Percentiles rank a stretch among this genome's conserved stretches.
Conservation (phyloP, 2,888 invertebrate genomes). For the Drosophila koepferae region DNA sequence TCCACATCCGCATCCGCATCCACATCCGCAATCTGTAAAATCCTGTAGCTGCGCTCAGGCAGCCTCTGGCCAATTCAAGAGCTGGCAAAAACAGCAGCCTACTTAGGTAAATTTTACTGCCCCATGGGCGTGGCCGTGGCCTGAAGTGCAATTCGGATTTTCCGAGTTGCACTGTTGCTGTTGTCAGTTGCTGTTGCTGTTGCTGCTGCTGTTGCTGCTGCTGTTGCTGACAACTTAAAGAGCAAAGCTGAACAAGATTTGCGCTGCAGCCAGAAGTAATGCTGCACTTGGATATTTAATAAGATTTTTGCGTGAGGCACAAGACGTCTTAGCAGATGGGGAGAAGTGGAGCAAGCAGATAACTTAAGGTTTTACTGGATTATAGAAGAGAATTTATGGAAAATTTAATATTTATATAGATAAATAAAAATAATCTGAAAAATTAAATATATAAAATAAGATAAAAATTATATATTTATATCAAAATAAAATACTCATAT, state of each 20-base stretch:
- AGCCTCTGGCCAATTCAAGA: constrained; percentile 24
- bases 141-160: constrained; percentile 26
- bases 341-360: background rate
- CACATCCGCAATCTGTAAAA: constrained; percentile 20
- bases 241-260: constrained; percentile 2
- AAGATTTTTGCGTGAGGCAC: background rate
- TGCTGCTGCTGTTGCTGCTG: constrained; percentile 2
- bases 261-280: background rate
- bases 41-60: background rate
- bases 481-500: too few species aligned
- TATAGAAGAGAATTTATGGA: background rate
- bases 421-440: too few species aligned
- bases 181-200: constrained; percentile 5
- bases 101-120: constrained; percentile 51
- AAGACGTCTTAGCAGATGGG: background rate
- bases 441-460: too few species aligned
- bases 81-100: constrained; percentile 46
- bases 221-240: constrained; percentile 22
- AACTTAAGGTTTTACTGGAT: background rate
- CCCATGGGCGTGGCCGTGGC: constrained; percentile 44
- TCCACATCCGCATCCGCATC: constrained; percentile 31
- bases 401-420: too few species aligned
- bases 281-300: background rate
- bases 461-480: too few species aligned
- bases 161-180: constrained; percentile 16